Percentiles rank a stretch among this genome's conserved stretches.
These are phyloP conservation scores for Acrocephalus scirpaceus DNA, from an alignment of 2,797 vertebrate genomes.

Conservation along the genomic window DNA sequence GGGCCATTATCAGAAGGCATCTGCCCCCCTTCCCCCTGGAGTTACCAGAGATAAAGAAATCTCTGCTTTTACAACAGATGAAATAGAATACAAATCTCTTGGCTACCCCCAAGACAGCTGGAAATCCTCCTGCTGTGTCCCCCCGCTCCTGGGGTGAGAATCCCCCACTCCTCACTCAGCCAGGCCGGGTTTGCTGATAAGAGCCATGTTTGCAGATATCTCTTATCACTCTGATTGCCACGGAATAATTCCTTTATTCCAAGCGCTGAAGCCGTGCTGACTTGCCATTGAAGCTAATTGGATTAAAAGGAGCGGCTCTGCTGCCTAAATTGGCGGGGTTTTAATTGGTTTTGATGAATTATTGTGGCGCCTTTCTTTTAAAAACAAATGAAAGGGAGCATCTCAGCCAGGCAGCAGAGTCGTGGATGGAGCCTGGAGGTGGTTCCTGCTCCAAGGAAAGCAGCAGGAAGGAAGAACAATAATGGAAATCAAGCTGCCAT, in stretches of 20 bases:
- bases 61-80: too few species aligned
- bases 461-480: background rate
- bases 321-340: background rate
- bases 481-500: background rate
- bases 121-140: background rate
- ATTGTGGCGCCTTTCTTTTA: background rate
- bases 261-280: background rate
- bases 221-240: background rate
- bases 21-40: too few species aligned
- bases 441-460: background rate
- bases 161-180: background rate
- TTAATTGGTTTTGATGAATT: conserved; percentile 34
- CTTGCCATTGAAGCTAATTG: conserved; percentile 37
- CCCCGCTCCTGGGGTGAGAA: background rate
- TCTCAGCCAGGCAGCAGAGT: background rate
- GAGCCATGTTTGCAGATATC: background rate
- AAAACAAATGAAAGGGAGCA: background rate
- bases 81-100: too few species aligned
- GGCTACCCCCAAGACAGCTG: background rate
- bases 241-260: background rate
- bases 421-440: background rate
- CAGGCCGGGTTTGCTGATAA: background rate
- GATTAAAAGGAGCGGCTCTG: conserved; percentile 22
- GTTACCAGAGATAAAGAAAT: too few species aligned
- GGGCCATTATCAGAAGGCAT: too few species aligned